A percentile compares a stretch with the other conserved stretches of the same genome.
Conservation (phyloP, 2,888 invertebrate species). For the Parnassius glacialis region DNA sequence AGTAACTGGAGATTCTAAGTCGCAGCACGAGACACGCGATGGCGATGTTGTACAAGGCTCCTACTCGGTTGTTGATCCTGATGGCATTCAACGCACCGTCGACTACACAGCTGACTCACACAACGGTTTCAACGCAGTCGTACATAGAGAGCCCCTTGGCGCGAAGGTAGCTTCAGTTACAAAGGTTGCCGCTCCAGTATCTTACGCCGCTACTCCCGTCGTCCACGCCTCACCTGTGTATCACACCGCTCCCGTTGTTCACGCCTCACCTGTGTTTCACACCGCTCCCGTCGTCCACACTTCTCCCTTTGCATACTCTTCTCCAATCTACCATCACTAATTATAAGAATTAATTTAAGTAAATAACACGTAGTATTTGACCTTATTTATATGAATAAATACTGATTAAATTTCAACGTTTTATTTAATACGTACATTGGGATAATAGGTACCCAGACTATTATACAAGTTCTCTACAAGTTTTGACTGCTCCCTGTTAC, state of each 20-base stretch:
- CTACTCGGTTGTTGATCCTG: constrained; percentile 65
- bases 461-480: no score
- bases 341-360: neutral
- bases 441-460: neutral
- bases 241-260: constrained; percentile 40
- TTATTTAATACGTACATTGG: neutral
- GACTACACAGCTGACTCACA: constrained; percentile 67
- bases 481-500: no score
- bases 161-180: constrained; percentile 43
- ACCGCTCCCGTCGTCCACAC: constrained; percentile 38
- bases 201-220: constrained; percentile 41
- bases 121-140: constrained; percentile 69
- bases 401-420: neutral
- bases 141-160: constrained; percentile 60
- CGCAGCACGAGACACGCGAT: constrained; percentile 59
- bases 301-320: constrained; percentile 38
- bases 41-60: constrained; percentile 68
- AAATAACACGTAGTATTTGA: neutral
- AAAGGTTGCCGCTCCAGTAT: constrained; percentile 42
- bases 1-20: constrained; percentile 64
- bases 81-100: constrained; percentile 64
- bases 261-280: constrained; percentile 29
- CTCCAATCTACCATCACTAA: constrained; percentile 1
- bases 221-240: constrained; percentile 34
- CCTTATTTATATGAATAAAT: neutral